Percentiles rank a stretch among this genome's conserved stretches.
phyloP scores from a whole-genome alignment of 2,797 vertebrate genomes.

The Sebastes minor region DNA sequence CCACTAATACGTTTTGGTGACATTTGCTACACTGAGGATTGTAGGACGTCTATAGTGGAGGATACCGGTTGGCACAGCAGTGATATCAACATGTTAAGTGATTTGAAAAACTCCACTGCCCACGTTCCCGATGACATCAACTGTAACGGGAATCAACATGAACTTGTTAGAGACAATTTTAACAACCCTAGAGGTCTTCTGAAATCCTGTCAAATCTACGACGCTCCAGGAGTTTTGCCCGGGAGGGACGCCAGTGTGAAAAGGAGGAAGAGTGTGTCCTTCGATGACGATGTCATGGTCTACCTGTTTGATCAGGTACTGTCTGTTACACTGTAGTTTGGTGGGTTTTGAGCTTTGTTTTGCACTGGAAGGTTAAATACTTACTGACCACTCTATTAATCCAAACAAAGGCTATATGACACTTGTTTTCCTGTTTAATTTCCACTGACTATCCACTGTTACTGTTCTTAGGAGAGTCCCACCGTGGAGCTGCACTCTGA shows the following conservation, averaged over 20 bases:
- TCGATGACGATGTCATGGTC: slow-evolving; percentile 68
- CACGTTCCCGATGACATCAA: neutral
- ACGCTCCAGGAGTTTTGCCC: neutral
- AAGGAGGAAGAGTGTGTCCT: slow-evolving; percentile 69
- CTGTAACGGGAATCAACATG: neutral
- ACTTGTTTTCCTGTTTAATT: neutral
- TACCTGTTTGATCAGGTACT: slow-evolving; percentile 75
- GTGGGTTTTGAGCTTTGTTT: neutral
- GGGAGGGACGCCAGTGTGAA: neutral
- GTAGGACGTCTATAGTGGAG: neutral
- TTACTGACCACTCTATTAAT: neutral
- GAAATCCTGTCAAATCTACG: slow-evolving; percentile 9
- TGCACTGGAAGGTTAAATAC: neutral
- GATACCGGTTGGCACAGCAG: neutral
- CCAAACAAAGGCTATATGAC: neutral
- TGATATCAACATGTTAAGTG: neutral
- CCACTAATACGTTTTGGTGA: slow-evolving; percentile 62
- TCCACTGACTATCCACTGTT: slow-evolving; percentile 7
- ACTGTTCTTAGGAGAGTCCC: slow-evolving; percentile 63
- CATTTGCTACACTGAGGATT: slow-evolving; percentile 54
- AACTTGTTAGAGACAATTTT: neutral
- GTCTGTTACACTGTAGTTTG: neutral
- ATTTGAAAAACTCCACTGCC: neutral
- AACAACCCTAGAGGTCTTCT: slow-evolving; percentile 1
- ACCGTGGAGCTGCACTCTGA: slow-evolving; percentile 49